These are phyloP conservation scores for Leptinotarsa defecta DNA, from an alignment of 1,140 invertebrate genomes.

Conservation along the genomic window DNA sequence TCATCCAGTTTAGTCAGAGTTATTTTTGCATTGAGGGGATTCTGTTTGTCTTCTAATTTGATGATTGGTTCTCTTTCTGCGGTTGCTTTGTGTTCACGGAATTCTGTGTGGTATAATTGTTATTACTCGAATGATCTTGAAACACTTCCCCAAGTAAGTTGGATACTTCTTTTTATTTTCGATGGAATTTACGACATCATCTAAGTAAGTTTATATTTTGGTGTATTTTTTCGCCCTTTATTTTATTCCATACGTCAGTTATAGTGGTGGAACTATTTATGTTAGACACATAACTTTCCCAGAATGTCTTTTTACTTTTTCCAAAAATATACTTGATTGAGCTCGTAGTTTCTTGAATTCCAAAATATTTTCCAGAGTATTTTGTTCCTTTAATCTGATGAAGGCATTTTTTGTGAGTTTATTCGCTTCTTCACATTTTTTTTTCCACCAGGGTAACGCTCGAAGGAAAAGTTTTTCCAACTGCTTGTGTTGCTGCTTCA, in stretches of 20 bases:
- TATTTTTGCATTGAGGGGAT: background rate
- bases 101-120: background rate
- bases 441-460: constrained; percentile 24
- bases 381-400: constrained; percentile 21
- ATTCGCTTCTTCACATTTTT: constrained; percentile 15
- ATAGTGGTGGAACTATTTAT: no score
- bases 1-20: constrained; percentile 1
- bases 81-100: background rate
- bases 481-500: no score
- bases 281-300: no score
- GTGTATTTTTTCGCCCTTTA: background rate
- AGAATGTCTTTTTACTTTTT: no score
- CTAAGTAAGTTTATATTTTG: background rate
- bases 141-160: background rate
- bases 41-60: background rate
- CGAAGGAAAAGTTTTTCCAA: constrained; percentile 11
- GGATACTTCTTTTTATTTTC: background rate
- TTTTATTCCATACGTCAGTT: no score
- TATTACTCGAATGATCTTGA: no score
- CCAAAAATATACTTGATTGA: no score
- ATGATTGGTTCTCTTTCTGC: background rate
- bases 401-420: constrained; percentile 19
- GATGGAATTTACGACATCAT: background rate
- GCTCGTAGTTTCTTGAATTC: no score
- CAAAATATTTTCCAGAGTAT: no score